Conservation (phyloP, 2,888 invertebrate genomes). For the Troides helena region DNA sequence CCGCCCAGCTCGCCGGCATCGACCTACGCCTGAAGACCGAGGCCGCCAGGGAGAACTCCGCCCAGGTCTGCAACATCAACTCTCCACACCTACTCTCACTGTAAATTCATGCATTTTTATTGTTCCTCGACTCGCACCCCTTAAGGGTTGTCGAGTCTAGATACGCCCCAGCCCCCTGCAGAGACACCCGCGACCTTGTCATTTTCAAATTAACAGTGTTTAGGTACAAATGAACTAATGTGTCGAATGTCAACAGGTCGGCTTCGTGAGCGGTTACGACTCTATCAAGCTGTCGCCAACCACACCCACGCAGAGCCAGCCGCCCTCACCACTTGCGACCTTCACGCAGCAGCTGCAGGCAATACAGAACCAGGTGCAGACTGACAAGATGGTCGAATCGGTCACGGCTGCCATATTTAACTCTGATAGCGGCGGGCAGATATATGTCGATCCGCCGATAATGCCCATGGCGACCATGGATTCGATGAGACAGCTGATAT, state of each 20-base stretch:
- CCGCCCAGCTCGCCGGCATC: constrained; percentile 80
- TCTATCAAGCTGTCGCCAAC: constrained; percentile 79
- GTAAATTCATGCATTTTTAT: background rate
- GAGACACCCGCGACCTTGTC: too few species aligned
- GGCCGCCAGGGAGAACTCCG: constrained; percentile 53
- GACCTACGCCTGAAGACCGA: constrained; percentile 86
- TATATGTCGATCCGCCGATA: constrained; percentile 54
- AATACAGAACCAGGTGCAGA: constrained; percentile 73
- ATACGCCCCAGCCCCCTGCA: too few species aligned
- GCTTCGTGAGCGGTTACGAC: constrained; percentile 65
- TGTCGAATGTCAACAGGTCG: constrained; percentile 42
- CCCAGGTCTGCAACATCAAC: constrained; percentile 45
- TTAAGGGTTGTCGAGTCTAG: too few species aligned
- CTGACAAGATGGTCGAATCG: constrained; percentile 76
- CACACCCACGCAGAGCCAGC: constrained; percentile 54
- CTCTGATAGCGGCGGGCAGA: constrained; percentile 58
- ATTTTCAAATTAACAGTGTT: too few species aligned
- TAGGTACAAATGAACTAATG: too few species aligned
- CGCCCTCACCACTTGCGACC: constrained; percentile 62
- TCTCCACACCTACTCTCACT: background rate
- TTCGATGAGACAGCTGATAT: constrained; percentile 60
- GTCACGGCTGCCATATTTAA: constrained; percentile 77
- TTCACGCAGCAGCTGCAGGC: constrained; percentile 74
- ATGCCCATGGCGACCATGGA: constrained; percentile 48
- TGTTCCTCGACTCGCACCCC: constrained; percentile 20